A percentile compares a stretch with the other conserved stretches of the same genome.
phyloP scores from a whole-genome alignment of 2,888 invertebrate species.

The Rhabditophanes sp. region DNA sequence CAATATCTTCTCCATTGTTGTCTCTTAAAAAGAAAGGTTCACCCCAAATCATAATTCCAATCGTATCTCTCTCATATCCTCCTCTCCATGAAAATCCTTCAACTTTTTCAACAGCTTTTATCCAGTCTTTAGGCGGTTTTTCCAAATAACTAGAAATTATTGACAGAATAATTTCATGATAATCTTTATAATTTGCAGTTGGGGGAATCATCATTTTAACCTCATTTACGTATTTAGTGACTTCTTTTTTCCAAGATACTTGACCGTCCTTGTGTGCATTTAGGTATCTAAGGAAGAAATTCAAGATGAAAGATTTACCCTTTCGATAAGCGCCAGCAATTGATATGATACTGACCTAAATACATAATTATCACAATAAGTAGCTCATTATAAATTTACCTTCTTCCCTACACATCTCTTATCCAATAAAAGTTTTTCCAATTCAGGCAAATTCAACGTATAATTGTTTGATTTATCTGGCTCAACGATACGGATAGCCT shows the following conservation, averaged over 20 bases:
- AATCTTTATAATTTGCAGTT: no score
- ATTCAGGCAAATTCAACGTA: no score
- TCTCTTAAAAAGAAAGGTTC: conserved; percentile 59
- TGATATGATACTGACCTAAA: conserved; percentile 70
- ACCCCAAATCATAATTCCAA: conserved; percentile 89
- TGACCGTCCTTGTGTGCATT: conserved; percentile 55
- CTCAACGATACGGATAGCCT: no score
- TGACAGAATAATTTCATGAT: no score
- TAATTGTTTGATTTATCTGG: no score
- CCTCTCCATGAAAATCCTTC: conserved; percentile 30
- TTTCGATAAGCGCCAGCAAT: conserved; percentile 52
- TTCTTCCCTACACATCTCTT: conserved; percentile 25
- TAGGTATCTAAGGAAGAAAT: conserved; percentile 85
- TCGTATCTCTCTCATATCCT: conserved; percentile 24
- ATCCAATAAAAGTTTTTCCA: conserved; percentile 48
- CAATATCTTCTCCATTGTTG: conserved; percentile 45
- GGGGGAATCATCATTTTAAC: no score
- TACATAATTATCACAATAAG: not conserved
- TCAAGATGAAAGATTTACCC: conserved; percentile 49
- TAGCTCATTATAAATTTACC: no score
- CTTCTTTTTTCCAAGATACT: conserved; percentile 3
- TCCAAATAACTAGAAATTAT: no score
- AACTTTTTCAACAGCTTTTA: conserved; percentile 15
- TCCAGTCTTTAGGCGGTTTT: no score
- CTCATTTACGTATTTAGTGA: no score